Conservation (phyloP, 2,888 invertebrate genomes). For the Germaria angustata region DNA sequence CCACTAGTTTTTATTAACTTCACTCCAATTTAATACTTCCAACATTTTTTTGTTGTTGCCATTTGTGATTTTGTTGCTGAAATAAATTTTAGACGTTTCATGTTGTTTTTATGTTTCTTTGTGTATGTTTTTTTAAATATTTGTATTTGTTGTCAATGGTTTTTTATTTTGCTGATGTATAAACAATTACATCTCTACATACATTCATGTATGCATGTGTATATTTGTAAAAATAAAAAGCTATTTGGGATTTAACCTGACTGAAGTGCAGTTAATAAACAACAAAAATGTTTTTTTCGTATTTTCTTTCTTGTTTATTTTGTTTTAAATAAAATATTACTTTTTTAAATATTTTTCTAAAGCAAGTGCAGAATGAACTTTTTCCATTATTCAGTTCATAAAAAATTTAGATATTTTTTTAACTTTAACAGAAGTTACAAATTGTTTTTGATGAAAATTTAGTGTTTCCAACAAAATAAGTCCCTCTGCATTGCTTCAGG, state of each 20-base stretch:
- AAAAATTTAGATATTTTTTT: too few species aligned
- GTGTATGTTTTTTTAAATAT: not conserved
- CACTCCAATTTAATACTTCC: slow-evolving; percentile 48
- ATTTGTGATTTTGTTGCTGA: slow-evolving; percentile 73
- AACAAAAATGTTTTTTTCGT: slow-evolving; percentile 41
- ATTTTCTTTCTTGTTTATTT: not conserved
- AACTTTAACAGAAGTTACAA: too few species aligned
- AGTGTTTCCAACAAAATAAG: too few species aligned
- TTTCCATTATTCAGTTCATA: too few species aligned
- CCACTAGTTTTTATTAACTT: slow-evolving; percentile 22
- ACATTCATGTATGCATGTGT: not conserved
- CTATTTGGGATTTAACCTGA: slow-evolving; percentile 55
- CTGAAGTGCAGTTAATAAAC: slow-evolving; percentile 62
- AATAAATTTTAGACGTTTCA: slow-evolving; percentile 54
- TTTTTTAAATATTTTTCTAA: too few species aligned
- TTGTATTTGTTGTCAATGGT: too few species aligned
- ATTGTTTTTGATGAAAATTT: too few species aligned
- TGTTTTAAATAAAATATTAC: not conserved
- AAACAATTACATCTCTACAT: not conserved
- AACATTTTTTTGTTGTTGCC: slow-evolving; percentile 68
- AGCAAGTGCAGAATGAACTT: too few species aligned
- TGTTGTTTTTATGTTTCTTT: slow-evolving; percentile 49
- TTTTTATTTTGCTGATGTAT: too few species aligned
- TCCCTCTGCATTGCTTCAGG: too few species aligned
- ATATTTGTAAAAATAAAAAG: slow-evolving; percentile 41